Percentiles rank a stretch among this genome's conserved stretches.
phyloP scores from a whole-genome alignment of 2,888 invertebrate species.

The Acrobeloides nanus region DNA sequence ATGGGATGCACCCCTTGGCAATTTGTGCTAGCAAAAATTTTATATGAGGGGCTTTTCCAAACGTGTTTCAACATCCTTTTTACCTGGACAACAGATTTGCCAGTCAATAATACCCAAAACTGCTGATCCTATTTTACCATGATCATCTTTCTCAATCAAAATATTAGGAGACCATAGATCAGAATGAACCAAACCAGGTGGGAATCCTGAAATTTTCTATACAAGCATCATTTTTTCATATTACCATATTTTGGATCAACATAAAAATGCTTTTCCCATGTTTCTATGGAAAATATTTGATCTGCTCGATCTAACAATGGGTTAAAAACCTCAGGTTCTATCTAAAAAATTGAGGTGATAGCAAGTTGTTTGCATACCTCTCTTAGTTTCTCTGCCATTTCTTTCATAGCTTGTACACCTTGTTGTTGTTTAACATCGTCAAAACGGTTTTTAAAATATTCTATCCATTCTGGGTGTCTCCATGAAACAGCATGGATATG shows the following conservation, averaged over 20 bases:
- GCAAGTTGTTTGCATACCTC: too few species aligned
- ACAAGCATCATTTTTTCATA: too few species aligned
- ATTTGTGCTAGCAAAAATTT: too few species aligned
- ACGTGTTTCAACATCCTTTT: too few species aligned
- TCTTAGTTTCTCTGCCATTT: too few species aligned
- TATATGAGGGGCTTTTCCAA: too few species aligned
- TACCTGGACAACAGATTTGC: too few species aligned
- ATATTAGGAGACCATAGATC: slow-evolving; percentile 49
- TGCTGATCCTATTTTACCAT: slow-evolving; percentile 17
- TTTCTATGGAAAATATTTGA: slow-evolving; percentile 2
- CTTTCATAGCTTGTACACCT: too few species aligned
- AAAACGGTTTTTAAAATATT: too few species aligned
- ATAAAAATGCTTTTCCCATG: slow-evolving; percentile 6
- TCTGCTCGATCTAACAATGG: slow-evolving; percentile 16
- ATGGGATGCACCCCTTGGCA: too few species aligned
- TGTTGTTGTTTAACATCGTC: too few species aligned
- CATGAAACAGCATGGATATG: slow-evolving; percentile 21
- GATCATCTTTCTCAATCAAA: slow-evolving; percentile 29
- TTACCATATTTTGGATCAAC: slow-evolving; percentile 16
- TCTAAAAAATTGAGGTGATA: too few species aligned
- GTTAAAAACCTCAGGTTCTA: slow-evolving; percentile 13
- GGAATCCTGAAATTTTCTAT: slow-evolving; percentile 17
- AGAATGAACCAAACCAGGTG: slow-evolving; percentile 33
- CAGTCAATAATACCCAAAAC: slow-evolving; percentile 44
- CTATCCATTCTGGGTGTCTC: slow-evolving; percentile 21